Base-by-base conservation (phyloP, 1,140 invertebrate species). In the Ooceraea biroi region DNA sequence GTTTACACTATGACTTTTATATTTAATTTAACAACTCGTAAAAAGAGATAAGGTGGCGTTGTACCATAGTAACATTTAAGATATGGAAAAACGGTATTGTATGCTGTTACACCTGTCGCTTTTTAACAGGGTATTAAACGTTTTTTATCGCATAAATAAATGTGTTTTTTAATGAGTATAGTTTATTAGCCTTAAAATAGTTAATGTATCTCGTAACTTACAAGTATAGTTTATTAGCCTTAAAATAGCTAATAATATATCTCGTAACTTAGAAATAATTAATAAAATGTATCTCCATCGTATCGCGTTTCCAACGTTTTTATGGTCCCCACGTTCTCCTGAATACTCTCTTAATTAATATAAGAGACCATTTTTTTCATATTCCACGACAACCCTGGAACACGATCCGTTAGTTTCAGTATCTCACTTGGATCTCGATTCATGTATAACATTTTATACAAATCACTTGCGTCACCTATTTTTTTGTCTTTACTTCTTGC, bases 341-440 rank as follows among this genome's bases (percentile, higher is more conserved):
- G 91, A 19, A 96, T 94, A 91, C 95, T 95, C 78, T 95, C 95
- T 90, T 96, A n/a, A n/a, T n/a, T n/a, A n/a, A n/a, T n/a, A n/a
- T n/a, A n/a, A n/a, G n/a, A n/a, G n/a, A n/a, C n/a, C n/a, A n/a
- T 96, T 41, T 84, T 96, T 96, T 86, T 96, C 96, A 91, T 96
- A 96, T 65, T 95, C 94, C 22, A 96, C 95, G 76, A 96, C 95
- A 83, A 95, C 92, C 74, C 96, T 96, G 46, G 52, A 82, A 57
- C 71, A 5, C n/a, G 8, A 68, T 80, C n/a, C n/a, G n/a, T n/a
- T n/a, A 78, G 27, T 57, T 63, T 3, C 10, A 74, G 7, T 10
- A 66, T 22, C 71, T 12, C 17, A 48, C 57, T 76, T 4, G 41
- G 12, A 74, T 44, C 1, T 60, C 19, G 11, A 1, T n/a, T 0